Evolutionary conservation across 2,797 vertebrate genomes (phyloP), one percentile per base, ranked within the genome.

Genomic region (Arvicola amphibius): DNA sequence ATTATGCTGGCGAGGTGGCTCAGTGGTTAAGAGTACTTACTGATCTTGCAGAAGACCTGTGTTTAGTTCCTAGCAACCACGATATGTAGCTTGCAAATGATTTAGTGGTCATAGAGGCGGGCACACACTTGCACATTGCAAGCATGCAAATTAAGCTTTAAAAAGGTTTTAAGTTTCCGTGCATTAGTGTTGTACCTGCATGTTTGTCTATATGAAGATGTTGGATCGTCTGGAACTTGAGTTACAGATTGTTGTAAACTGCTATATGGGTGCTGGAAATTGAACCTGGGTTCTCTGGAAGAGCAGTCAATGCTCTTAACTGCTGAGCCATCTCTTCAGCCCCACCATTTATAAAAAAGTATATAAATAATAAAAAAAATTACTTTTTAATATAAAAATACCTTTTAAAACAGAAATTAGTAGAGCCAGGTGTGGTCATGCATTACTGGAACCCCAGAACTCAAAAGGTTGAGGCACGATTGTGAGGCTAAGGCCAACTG

Each of bases 321-420:
- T 40, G 37, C 21, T 43, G 71, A 74, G 37, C 21, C 34, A 74
- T 74, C 71, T 74, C 37, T 74, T 23, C 37, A 73, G 37, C 37
- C 21, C 71, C 37, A 74, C n/a, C 90, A 27, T 96, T 93, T 80
- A 21, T 25, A 5, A 25, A 67, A 67, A 85, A 85, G 43, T 67
- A 4, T 43, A 85, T 85, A 67, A 34, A 48, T 85, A 51, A 48
- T 67, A 67, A 6, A 67, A 84, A 25, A 34, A 21, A 13, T 91
- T 91, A 94, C 65, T 88, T 13, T 88, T 87, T 81, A 87, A 6
- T 83, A 89, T 91, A 17, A 43, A 65, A 73, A 65, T 88, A 53
- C 6, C 69, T 90, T 96, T 96, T 56, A 4, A 95, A 96, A 65
- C 53, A 29, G 48, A 29, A 91, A 43, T 17, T 29, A 81, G 46